Evolutionary conservation across 1,140 invertebrate genomes (phyloP).

Genomic region (Maconellicoccus hirsutus): DNA sequence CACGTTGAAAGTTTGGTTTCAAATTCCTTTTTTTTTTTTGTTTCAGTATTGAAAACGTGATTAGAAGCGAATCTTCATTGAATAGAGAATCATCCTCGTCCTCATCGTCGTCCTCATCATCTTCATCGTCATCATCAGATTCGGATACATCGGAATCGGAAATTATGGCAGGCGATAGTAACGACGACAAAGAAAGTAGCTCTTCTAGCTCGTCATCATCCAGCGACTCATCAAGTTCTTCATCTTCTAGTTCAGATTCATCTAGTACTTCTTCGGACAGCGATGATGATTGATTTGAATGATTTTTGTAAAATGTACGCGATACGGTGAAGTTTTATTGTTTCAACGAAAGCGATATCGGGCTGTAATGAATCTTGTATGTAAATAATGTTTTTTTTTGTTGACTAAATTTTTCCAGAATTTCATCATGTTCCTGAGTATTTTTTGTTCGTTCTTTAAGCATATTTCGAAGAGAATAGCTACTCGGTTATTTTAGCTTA

Average conservation of each 20-base stretch:
- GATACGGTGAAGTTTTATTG: background rate
- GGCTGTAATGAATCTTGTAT: too few relatives aligned
- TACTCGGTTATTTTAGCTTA: too few relatives aligned
- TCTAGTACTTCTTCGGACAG: background rate
- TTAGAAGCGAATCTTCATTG: background rate
- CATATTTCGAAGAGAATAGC: too few relatives aligned
- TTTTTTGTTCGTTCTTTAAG: too few relatives aligned
- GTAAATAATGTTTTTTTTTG: too few relatives aligned
- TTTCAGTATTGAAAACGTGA: background rate
- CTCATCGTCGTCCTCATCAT: background rate
- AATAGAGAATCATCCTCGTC: background rate
- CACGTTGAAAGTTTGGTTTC: too few relatives aligned
- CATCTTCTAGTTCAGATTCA: background rate
- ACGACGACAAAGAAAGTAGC: background rate
- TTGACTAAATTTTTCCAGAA: too few relatives aligned
- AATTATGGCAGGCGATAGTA: background rate
- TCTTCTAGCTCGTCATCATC: background rate
- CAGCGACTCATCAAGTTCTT: background rate
- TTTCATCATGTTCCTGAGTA: too few relatives aligned
- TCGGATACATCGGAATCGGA: background rate
- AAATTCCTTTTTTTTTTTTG: background rate
- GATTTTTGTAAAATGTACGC: background rate
- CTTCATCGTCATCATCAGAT: background rate
- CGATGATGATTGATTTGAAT: background rate
- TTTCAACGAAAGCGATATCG: too few relatives aligned